These are phyloP conservation scores for Belonocnema kinseyi DNA, from an alignment of 1,140 invertebrate genomes.

Conservation along the genomic window DNA sequence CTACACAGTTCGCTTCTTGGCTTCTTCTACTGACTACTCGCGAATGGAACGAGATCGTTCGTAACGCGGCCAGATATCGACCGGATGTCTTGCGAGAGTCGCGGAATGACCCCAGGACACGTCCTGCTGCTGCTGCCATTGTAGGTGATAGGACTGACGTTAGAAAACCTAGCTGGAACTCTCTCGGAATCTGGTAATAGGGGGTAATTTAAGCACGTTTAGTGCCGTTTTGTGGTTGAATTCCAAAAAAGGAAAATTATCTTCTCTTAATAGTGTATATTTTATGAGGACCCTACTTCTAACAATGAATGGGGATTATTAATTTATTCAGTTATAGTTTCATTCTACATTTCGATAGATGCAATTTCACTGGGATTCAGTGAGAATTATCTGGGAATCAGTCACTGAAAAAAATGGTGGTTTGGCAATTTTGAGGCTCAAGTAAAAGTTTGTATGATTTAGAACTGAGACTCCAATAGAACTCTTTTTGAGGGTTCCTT, in stretches of 20 bases:
- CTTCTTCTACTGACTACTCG: constrained; percentile 1
- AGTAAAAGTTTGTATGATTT: no score
- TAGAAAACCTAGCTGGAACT: constrained; percentile 2
- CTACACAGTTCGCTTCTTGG: neutral
- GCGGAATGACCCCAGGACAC: constrained; percentile 4
- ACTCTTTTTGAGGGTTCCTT: no score
- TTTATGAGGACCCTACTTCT: neutral
- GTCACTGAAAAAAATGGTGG: no score
- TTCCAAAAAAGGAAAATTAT: neutral
- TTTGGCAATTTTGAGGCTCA: no score
- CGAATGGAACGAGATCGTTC: constrained; percentile 21
- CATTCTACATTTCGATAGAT: no score
- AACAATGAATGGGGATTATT: neutral
- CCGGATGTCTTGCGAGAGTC: constrained; percentile 26
- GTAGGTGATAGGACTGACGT: no score
- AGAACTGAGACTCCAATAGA: no score
- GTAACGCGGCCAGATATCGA: constrained; percentile 28
- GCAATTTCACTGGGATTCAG: no score
- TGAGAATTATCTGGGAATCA: no score
- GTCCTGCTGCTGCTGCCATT: no score
- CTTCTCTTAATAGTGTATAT: neutral
- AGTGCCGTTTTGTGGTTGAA: constrained; percentile 3
- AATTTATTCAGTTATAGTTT: no score
- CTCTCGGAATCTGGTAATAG: constrained; percentile 5
- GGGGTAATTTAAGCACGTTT: neutral